Conservation (phyloP, 1,140 invertebrate species). For the Calephelis nemesis region DNA sequence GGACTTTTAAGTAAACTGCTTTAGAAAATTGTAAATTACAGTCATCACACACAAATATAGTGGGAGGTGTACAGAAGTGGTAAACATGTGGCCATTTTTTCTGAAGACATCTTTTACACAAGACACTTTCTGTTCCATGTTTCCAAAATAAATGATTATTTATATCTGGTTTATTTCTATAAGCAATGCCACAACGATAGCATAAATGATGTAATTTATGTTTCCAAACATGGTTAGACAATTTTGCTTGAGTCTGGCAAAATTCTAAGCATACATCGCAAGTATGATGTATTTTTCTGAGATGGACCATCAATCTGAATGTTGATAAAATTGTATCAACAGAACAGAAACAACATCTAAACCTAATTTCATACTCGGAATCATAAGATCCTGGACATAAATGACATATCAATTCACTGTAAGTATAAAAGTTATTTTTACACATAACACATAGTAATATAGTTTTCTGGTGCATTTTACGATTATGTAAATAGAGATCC, state of each 20-base stretch:
- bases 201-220: slow-evolving; percentile 92
- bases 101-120: slow-evolving; percentile 90
- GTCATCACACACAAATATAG: slow-evolving; percentile 88
- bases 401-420: slow-evolving; percentile 91
- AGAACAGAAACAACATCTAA: slow-evolving; percentile 87
- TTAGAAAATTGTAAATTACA: slow-evolving; percentile 86
- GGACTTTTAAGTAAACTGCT: slow-evolving; percentile 90
- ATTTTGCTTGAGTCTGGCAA: slow-evolving; percentile 86
- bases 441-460: slow-evolving; percentile 91
- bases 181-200: slow-evolving; percentile 91
- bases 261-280: slow-evolving; percentile 92
- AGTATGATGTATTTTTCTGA: slow-evolving; percentile 88
- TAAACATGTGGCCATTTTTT: slow-evolving; percentile 95
- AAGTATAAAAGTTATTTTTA: slow-evolving; percentile 90
- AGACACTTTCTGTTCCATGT: slow-evolving; percentile 91
- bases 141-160: slow-evolving; percentile 94
- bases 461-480: slow-evolving; percentile 90
- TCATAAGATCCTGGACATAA: slow-evolving; percentile 88
- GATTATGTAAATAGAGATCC: slow-evolving; percentile 90
- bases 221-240: slow-evolving; percentile 93
- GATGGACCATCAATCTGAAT: slow-evolving; percentile 91
- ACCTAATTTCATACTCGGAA: slow-evolving; percentile 81
- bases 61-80: slow-evolving; percentile 91
- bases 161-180: slow-evolving; percentile 91
- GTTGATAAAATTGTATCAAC: slow-evolving; percentile 87